Base-by-base conservation (phyloP, 2,113 vertebrate genomes). In the Oryzias melastigma region DNA sequence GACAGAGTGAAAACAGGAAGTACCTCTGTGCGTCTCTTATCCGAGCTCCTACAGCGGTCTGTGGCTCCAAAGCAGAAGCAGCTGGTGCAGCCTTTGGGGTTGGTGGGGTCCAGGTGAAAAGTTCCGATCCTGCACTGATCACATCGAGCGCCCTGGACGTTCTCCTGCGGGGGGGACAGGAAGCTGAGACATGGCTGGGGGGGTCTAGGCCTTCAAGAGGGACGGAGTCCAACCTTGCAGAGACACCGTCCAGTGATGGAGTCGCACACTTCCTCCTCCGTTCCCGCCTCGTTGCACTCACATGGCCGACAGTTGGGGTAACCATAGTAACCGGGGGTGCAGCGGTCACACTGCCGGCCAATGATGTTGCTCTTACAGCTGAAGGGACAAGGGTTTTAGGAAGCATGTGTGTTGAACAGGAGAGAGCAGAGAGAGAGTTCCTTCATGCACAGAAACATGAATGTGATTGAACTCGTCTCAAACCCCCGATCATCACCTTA, bases 21-120 rank as follows among this genome's bases (percentile, higher is more conserved):
- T 64, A 98, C 97, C 95, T 97, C 89, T 0, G 66, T 87, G 40
- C 94, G 92, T 50, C 86, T 71, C 1, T 93, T 93, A 40, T 92
- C 77, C 0, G 95, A 92, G 40, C 94, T 95, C 71, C 88, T 89
- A 60, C 97, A 98, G 65, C 93, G 93, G 53, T 98, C 93, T 0
- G 97, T 99, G 0, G 97, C 97, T 2, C 97, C 95, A 0, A 99
- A 99, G 75, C 97, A 99, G 91, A 99, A 99, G 67, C 97, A 99
- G 70, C 95, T 94, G 75, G 95, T 99, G 88, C 97, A 99, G 56
- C 97, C 97, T 55, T 97, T 98, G 1, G 96, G 94, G 85, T 98
- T 98, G 73, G 82, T 88, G 0, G 93, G 90, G 29, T 98, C 96
- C 77, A 99, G 63, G 76, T 93, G 94, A 84, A 99, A 99, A 0